phyloP scores from a whole-genome alignment of 2,797 vertebrate genomes.

The Heteromormyrus szaboi region DNA sequence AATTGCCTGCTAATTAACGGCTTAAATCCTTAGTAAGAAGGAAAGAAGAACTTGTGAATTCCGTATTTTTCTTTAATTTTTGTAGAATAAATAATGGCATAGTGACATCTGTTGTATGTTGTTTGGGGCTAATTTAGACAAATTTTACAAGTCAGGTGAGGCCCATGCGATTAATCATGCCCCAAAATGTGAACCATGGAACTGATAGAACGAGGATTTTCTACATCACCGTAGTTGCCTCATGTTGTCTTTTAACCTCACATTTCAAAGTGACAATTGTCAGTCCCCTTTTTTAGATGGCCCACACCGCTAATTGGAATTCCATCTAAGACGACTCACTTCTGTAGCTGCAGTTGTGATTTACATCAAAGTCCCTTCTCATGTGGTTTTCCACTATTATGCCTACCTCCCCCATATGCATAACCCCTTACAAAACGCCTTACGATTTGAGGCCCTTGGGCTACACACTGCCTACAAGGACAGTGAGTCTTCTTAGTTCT shows the following conservation, averaged over 20 bases:
- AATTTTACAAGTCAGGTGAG: background rate
- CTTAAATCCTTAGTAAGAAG: background rate
- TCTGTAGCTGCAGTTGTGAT: background rate
- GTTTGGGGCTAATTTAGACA: background rate
- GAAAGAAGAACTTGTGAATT: background rate
- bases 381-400: background rate
- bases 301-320: background rate
- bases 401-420: background rate
- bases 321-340: background rate
- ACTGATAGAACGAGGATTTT: background rate
- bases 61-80: background rate
- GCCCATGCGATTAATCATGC: background rate
- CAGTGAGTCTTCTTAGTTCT: background rate
- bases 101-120: background rate
- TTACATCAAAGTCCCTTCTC: background rate
- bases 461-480: background rate
- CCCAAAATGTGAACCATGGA: background rate
- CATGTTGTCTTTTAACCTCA: background rate
- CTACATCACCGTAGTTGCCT: background rate
- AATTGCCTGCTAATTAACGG: background rate
- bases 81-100: background rate
- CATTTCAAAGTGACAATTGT: background rate
- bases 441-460: background rate
- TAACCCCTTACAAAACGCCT: background rate
- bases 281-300: background rate